Percentiles rank a stretch among this genome's conserved stretches.
Conservation (phyloP, 2,797 vertebrate genomes). For the Rallus crepitans region DNA sequence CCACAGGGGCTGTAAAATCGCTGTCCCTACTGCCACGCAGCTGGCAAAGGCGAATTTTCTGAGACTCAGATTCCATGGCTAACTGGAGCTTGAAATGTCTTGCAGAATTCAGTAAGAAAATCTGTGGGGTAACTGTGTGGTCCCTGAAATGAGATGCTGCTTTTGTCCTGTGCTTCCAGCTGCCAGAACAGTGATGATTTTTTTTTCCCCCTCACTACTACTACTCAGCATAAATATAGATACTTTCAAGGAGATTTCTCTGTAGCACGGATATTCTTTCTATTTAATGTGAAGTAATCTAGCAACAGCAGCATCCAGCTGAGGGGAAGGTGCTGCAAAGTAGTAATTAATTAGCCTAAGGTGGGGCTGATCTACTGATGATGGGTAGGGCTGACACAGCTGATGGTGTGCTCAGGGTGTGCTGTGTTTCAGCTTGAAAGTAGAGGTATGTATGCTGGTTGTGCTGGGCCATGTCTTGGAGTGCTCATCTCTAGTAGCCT, state of each 20-base stretch:
- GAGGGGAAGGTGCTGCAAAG: background rate
- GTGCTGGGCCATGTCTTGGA: background rate
- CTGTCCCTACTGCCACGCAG: background rate
- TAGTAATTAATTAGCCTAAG: background rate
- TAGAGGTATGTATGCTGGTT: rapidly evolving
- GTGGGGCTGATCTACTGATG: background rate
- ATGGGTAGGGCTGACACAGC: background rate
- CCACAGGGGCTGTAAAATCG: rapidly evolving
- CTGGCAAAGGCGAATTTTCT: background rate
- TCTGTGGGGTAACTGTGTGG: background rate
- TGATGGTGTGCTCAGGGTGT: background rate
- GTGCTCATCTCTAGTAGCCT: rapidly evolving
- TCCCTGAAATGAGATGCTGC: background rate
- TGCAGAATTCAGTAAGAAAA: background rate
- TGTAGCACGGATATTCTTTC: background rate
- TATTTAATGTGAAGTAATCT: background rate
- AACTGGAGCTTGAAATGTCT: background rate
- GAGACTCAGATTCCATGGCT: background rate
- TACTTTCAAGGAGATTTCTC: background rate
- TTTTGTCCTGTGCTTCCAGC: background rate
- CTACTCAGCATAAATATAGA: background rate
- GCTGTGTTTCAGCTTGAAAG: background rate
- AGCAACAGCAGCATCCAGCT: background rate
- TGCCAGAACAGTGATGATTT: too few relatives aligned
- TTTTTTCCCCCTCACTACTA: background rate